These are phyloP conservation scores for Drosophila biarmipes DNA, from an alignment of 1,140 invertebrate genomes.

Conservation along the genomic window DNA sequence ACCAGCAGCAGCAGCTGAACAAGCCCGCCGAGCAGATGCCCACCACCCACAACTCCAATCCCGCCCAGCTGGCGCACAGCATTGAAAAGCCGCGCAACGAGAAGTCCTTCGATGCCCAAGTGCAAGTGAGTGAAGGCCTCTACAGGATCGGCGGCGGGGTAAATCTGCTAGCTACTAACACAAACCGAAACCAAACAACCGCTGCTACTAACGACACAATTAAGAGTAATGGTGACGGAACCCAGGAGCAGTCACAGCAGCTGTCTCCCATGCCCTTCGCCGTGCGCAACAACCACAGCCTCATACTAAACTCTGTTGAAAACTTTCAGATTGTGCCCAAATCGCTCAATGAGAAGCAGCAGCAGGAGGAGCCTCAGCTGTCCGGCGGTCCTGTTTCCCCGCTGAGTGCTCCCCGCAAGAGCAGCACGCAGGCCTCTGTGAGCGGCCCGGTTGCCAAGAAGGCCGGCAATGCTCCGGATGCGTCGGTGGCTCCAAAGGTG, in stretches of 20 bases:
- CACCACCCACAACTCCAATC: slow-evolving; percentile 39
- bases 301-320: slow-evolving; percentile 84
- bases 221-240: slow-evolving; percentile 42
- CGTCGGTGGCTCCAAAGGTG: slow-evolving; percentile 53
- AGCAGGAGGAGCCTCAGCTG: slow-evolving; percentile 58
- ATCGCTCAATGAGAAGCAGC: slow-evolving; percentile 30
- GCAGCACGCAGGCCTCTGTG: slow-evolving; percentile 42
- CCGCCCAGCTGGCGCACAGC: slow-evolving; percentile 47
- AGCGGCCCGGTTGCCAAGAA: slow-evolving; percentile 12
- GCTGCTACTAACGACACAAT: slow-evolving; percentile 33
- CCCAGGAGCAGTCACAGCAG: slow-evolving; percentile 20
- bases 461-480: slow-evolving; percentile 34
- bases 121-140: slow-evolving; percentile 81
- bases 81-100: slow-evolving; percentile 72
- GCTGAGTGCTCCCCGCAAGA: slow-evolving; percentile 64
- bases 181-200: slow-evolving; percentile 37
- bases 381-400: slow-evolving; percentile 57
- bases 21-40: slow-evolving; percentile 51
- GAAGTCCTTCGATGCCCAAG: slow-evolving; percentile 80
- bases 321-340: slow-evolving; percentile 84
- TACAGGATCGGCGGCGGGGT: slow-evolving; percentile 76
- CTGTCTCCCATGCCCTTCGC: slow-evolving; percentile 39
- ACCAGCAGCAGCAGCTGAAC: slow-evolving; percentile 52
- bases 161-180: slow-evolving; percentile 65
- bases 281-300: slow-evolving; percentile 67